Evolutionary conservation across 1,140 invertebrate genomes (phyloP).

Genomic region (Coboldia fuscipes): DNA sequence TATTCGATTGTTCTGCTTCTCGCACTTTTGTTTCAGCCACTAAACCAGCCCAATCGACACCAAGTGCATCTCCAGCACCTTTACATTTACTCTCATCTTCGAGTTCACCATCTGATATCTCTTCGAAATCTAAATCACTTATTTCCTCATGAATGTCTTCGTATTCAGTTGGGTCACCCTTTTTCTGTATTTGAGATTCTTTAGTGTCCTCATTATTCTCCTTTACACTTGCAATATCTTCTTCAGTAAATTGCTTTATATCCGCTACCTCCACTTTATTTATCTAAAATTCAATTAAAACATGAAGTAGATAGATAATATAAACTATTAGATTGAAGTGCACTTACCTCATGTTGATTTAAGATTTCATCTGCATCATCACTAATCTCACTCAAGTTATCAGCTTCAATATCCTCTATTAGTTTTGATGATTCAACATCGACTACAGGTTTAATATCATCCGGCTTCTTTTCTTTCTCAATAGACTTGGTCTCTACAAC

Average conservation of each 20-base stretch:
- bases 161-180: neutral
- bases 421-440: slow-evolving; percentile 27
- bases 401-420: slow-evolving; percentile 33
- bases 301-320: slow-evolving; percentile 4
- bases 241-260: no score
- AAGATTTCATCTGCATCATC: slow-evolving; percentile 71
- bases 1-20: slow-evolving; percentile 15
- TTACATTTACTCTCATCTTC: slow-evolving; percentile 48
- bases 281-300: no score
- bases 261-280: no score
- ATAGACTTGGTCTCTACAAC: neutral
- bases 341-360: slow-evolving; percentile 46
- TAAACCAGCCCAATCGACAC: slow-evolving; percentile 81
- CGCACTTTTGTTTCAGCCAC: slow-evolving; percentile 47
- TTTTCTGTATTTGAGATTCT: neutral
- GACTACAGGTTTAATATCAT: slow-evolving; percentile 19
- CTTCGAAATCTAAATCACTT: slow-evolving; percentile 69
- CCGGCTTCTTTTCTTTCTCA: slow-evolving; percentile 9
- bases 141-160: neutral
- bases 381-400: slow-evolving; percentile 67
- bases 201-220: no score
- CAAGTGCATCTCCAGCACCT: slow-evolving; percentile 65
- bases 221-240: no score
- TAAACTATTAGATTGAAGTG: neutral
- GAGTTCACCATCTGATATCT: slow-evolving; percentile 71